phyloP scores from a whole-genome alignment of 2,888 invertebrate species.

The Odontocerum albicorne region DNA sequence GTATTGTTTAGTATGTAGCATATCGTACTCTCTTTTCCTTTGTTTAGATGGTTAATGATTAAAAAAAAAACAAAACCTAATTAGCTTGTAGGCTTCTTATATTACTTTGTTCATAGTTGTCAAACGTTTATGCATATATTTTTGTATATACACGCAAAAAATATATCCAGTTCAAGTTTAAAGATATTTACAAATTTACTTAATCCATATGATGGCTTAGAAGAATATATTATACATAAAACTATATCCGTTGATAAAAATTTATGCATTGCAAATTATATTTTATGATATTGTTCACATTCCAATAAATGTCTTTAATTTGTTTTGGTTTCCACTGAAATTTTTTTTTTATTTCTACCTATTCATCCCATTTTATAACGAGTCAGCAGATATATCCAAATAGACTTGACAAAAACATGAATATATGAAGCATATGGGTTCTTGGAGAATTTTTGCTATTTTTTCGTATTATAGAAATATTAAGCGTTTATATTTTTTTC shows the following conservation, averaged over 20 bases:
- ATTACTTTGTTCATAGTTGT: conserved; percentile 8
- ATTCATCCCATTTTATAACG: neutral
- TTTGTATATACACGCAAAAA: conserved; percentile 16
- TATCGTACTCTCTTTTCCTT: conserved; percentile 7
- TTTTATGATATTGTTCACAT: conserved; percentile 18
- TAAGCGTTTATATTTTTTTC: too few relatives aligned
- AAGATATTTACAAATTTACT: conserved; percentile 5
- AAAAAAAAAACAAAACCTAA: neutral
- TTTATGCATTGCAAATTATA: conserved; percentile 7
- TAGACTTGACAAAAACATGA: too few relatives aligned
- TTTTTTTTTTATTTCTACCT: neutral
- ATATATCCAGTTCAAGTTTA: conserved; percentile 4
- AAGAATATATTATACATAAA: conserved; percentile 1
- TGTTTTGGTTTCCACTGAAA: conserved; percentile 12
- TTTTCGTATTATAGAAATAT: too few relatives aligned
- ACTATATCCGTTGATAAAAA: conserved; percentile 12
- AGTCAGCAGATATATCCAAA: too few relatives aligned
- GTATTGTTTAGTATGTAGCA: conserved; percentile 10
- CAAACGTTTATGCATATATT: conserved; percentile 15
- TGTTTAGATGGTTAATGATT: neutral
- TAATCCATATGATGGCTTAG: too few relatives aligned
- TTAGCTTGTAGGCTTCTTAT: neutral
- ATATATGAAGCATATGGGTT: too few relatives aligned
- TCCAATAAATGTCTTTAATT: conserved; percentile 19
- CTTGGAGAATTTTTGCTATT: too few relatives aligned